These are phyloP conservation scores for Carabus problematicus DNA, from an alignment of 2,888 invertebrate species.

Conservation along the genomic window DNA sequence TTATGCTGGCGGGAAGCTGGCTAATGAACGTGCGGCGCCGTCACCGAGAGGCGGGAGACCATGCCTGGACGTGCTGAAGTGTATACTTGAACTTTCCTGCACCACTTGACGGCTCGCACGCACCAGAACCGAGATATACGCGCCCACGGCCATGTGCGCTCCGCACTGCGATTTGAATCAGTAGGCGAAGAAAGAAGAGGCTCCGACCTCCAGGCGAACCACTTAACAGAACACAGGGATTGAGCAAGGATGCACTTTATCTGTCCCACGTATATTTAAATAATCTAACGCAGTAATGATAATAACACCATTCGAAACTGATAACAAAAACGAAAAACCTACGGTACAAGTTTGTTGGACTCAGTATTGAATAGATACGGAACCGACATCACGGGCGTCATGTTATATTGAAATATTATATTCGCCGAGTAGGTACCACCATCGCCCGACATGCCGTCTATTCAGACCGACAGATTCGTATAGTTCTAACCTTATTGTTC, in stretches of 20 bases:
- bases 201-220: not conserved
- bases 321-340: too few species aligned
- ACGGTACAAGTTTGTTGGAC: too few species aligned
- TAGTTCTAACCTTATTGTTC: constrained; percentile 33
- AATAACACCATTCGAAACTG: too few species aligned
- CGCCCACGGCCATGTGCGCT: not conserved
- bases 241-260: not conserved
- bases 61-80: constrained; percentile 21
- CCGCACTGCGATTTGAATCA: constrained; percentile 11
- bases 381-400: too few species aligned
- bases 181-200: not conserved
- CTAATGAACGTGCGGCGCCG: constrained; percentile 28
- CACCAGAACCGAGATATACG: not conserved
- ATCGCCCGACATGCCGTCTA: not conserved
- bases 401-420: too few species aligned
- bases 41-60: constrained; percentile 8
- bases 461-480: constrained; percentile 20
- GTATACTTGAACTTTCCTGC: constrained; percentile 14
- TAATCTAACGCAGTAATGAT: too few species aligned
- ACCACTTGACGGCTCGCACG: constrained; percentile 21
- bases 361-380: too few species aligned
- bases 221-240: constrained; percentile 5
- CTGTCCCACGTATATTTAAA: too few species aligned
- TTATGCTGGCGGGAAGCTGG: constrained; percentile 19
- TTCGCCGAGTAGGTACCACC: too few species aligned